Evolutionary conservation across 2,113 vertebrate genomes (phyloP), one percentile per base, ranked within the genome.

Genomic region (Ptychochromis oligacanthus): DNA sequence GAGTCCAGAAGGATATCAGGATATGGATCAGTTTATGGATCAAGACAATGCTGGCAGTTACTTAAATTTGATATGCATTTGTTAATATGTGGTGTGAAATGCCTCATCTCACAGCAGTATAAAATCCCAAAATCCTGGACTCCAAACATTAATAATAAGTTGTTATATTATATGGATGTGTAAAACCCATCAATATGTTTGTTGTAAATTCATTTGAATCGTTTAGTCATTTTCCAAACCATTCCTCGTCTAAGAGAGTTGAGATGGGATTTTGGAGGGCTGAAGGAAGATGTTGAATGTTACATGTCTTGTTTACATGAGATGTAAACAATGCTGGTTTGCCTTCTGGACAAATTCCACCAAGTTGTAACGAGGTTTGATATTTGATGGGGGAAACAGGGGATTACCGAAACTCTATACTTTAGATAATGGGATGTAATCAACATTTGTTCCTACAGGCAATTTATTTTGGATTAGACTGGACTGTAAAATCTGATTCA

Each of bases 401-500:
- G 67, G 31, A 72, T 72, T 54, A 72, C 67, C 31, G n/a, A 24
- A 56, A 72, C 26, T 72, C 65, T 8, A 36, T 36, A 36, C 36
- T 49, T 72, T 28, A 34, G 26, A 72, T 72, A 72, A 54, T 54
- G 17, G 67, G 11, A 43, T 75, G 18, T n/a, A 64, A 17, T 15
- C 22, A 64, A 28, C 31, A 24, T 76, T 15, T 28, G 26, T 72
- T 72, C 31, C 46, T 54, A 34, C 43, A n/a, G 67, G 67, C 67
- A 72, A 34, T 72, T 72, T 72, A 58, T 82, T 75, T 59, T 52
- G 24, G n/a, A 54, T 84, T 43, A 36, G 40, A 43, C 40, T 54
- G 54, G 13, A 40, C 15, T 31, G 22, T 31, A 72, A 6, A 31
- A 18, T 72, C 36, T 46, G 17, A 40, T 61, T 60, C 6, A 61